Base-by-base conservation (phyloP, 2,113 vertebrate species). In the Thalassoma bifasciatum region DNA sequence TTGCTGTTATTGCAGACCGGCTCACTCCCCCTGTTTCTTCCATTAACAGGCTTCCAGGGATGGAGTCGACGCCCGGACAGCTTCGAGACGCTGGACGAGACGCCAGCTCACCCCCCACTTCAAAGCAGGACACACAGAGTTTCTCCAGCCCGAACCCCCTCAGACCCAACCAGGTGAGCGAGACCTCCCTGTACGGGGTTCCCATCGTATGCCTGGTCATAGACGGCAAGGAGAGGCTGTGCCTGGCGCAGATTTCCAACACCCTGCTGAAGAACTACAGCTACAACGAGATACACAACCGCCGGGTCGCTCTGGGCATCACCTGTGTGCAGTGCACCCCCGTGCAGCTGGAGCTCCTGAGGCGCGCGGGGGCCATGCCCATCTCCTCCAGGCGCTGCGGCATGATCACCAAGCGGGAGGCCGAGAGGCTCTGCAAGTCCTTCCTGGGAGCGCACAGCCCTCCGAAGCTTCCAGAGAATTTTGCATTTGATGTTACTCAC, bases 151-250 rank as follows among this genome's bases (percentile, higher is more conserved):
- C 94, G 92, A 92, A 91, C 89, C 90, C 95, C 76, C 94, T 98
- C 73, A 99, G 97, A 75, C 96, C 97, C 24, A 99, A 98, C 92
- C 96, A 97, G 87, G 97, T 99, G 88, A 96, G 97, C 30, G 96
- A 99, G 93, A 96, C 96, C 38, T 95, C 95, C 11, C 91, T 99
- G 88, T 98, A 98, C 88, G 97, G 96, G 51, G 95, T 99, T 40
- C 96, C 96, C 86, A 98, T 98, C 87, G 97, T 98, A 30, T 97
- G 92, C 7, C 91, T 98, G 92, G 96, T 98, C 65, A 98, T 98
- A 83, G 97, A 98, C 91, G 96, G 96, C 1, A 96, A 95, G 91
- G 97, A 97, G 89, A 93, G 96, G 51, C 95, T 97, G 66, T 97
- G 96, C 67, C 88, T 97, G 88, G 96, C 96, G n/a, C 96, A 97